Conservation (phyloP, 2,113 vertebrate genomes). For the Zosterops hypoxanthus region DNA sequence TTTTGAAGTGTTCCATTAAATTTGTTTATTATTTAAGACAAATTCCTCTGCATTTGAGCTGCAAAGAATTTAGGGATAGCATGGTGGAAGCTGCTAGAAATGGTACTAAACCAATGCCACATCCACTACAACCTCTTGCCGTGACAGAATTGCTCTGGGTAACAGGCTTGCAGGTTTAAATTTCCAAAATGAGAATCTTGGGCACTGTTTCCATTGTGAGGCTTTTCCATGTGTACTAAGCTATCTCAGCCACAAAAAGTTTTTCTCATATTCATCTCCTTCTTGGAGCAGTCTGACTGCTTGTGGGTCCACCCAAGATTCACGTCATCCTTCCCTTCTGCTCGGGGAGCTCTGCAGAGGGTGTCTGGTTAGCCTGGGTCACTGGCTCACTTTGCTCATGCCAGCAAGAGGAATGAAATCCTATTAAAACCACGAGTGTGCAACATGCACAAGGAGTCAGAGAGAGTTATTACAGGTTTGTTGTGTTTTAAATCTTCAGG, state of each 20-base stretch:
- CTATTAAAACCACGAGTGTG: accelerated
- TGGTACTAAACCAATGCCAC: background rate
- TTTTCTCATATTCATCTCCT: background rate
- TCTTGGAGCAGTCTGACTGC: background rate
- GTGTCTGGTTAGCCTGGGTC: background rate
- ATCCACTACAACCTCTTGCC: background rate
- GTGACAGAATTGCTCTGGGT: background rate
- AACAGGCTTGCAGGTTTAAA: background rate
- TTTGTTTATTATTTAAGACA: constrained; percentile 27
- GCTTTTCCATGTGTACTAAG: background rate
- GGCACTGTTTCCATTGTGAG: background rate
- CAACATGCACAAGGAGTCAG: background rate
- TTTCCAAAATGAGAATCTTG: background rate
- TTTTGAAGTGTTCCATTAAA: constrained; percentile 38
- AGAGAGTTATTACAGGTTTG: accelerated
- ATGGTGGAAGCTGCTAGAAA: background rate
- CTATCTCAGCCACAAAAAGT: background rate
- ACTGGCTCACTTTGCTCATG: background rate
- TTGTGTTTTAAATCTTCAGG: background rate
- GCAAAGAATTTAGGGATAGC: background rate
- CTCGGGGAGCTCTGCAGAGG: background rate
- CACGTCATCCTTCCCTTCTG: background rate
- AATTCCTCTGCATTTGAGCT: background rate
- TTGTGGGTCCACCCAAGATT: background rate
- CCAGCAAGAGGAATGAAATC: background rate